Conservation (phyloP, 2,888 invertebrate species). For the Willowsia nigromaculata region DNA sequence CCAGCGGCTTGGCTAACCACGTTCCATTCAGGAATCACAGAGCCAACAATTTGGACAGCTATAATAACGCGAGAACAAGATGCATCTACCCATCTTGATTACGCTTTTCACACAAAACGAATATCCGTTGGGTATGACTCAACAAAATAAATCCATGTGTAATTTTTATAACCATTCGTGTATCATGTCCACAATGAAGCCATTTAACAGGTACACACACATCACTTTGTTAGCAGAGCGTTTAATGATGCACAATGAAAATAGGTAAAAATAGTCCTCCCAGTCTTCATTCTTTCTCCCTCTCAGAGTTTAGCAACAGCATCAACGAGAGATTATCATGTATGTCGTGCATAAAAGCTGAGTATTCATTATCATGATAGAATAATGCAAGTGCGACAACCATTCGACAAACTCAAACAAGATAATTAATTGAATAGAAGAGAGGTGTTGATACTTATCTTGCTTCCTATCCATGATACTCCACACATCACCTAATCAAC, state of each 20-base stretch:
- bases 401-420: neutral
- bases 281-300: neutral
- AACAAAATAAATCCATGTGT: slow-evolving; percentile 9
- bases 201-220: slow-evolving; percentile 1
- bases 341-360: neutral
- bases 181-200: neutral
- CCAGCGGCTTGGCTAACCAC: slow-evolving; percentile 16
- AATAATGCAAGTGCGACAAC: neutral
- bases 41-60: slow-evolving; percentile 32
- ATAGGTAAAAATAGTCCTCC: slow-evolving; percentile 19
- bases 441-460: slow-evolving; percentile 52
- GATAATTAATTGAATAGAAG: slow-evolving; percentile 61
- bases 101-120: slow-evolving; percentile 52
- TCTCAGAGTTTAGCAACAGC: neutral
- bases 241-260: neutral
- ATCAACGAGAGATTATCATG: neutral
- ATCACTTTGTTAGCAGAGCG: slow-evolving; percentile 6
- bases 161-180: neutral
- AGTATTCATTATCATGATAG: neutral
- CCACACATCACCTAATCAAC: neutral
- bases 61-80: neutral
- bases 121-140: slow-evolving; percentile 45
- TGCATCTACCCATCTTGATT: slow-evolving; percentile 57
- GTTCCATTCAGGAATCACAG: neutral
- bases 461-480: neutral